Evolutionary conservation across 1,140 invertebrate species (phyloP).

Genomic region (Bombus polaris): DNA sequence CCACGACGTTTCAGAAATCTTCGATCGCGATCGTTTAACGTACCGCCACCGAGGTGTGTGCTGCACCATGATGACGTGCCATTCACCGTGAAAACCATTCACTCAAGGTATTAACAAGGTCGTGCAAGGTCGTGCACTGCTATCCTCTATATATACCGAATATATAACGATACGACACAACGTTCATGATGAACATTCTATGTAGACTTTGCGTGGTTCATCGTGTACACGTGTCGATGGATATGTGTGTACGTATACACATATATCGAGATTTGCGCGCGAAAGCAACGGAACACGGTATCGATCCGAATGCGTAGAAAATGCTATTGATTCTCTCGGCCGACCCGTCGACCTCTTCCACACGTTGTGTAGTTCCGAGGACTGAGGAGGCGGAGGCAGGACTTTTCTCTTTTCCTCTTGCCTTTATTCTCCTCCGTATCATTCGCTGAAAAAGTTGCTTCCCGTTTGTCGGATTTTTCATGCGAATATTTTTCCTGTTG

Average conservation of each 20-base stretch:
- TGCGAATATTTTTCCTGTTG: no score
- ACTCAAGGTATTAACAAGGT: conserved; percentile 72
- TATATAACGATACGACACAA: not conserved
- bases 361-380: conserved; percentile 40
- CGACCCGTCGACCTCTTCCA: conserved; percentile 64
- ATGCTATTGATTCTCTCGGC: conserved; percentile 73
- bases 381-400: conserved; percentile 49
- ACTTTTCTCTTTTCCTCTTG: not conserved
- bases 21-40: conserved; percentile 28
- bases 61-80: conserved; percentile 65
- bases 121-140: conserved; percentile 67
- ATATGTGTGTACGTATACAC: not conserved
- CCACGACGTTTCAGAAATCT: conserved; percentile 41
- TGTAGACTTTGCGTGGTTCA: not conserved
- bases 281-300: conserved; percentile 63
- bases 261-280: conserved; percentile 63
- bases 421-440: not conserved
- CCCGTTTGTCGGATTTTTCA: not conserved
- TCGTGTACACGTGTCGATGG: no score
- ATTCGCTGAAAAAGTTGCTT: not conserved
- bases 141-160: conserved; percentile 59
- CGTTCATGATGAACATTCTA: not conserved
- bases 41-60: not conserved
- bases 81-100: conserved; percentile 75
- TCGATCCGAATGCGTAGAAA: conserved; percentile 76